Evolutionary conservation across 2,888 invertebrate species (phyloP), one percentile per base, ranked within the genome.

Genomic region (Scaeva pyrastri): DNA sequence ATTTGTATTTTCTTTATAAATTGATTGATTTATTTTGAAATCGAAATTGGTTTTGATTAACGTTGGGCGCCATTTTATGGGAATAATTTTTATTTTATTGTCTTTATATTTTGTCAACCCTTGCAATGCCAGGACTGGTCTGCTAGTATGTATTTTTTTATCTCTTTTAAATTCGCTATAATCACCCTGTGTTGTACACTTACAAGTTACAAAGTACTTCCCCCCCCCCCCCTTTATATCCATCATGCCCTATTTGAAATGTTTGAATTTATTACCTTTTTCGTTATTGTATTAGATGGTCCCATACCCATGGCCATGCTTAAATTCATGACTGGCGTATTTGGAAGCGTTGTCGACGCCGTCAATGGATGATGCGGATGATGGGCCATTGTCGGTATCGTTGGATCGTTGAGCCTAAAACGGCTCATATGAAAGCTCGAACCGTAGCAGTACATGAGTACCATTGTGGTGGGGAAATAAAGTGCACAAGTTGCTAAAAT

Each of bases 401-500:
- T 91, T 52, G 92, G 91, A 89, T 92, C 92, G 89, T 92, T 91
- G 88, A 92, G 94, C 86, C 96, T 94, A 88, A 96, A 95, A 92
- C 97, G 96, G 93, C 97, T 97, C 90, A 97, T 96, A 93, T 97
- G 97, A 91, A 97, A 97, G 64, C 97, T 97, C 23, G 97, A 97
- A 41, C 97, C 97, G 91, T 97, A 97, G 93, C 97, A 97, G 92
- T 97, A 97, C 97, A 97, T 97, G 90, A 97, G 94, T 83, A 97
- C 96, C 97, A 97, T 97, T 39, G 97, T 97, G 31, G 97, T 97
- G 23, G 97, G 97, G 90, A 97, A 97, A 92, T 97, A 97, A 93
- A 97, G 96, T 86, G 96, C 96, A 92, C 97, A 97, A 89, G 97
- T 97, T 81, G 97, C 95, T 88, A 97, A 93, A 89, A 97, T 97